Percentiles rank a stretch among this genome's conserved stretches.
Evolutionary conservation across 37 sponge, comb jelly and placozoan genomes (phyloP).

Genomic region (Beroe ovata): DNA sequence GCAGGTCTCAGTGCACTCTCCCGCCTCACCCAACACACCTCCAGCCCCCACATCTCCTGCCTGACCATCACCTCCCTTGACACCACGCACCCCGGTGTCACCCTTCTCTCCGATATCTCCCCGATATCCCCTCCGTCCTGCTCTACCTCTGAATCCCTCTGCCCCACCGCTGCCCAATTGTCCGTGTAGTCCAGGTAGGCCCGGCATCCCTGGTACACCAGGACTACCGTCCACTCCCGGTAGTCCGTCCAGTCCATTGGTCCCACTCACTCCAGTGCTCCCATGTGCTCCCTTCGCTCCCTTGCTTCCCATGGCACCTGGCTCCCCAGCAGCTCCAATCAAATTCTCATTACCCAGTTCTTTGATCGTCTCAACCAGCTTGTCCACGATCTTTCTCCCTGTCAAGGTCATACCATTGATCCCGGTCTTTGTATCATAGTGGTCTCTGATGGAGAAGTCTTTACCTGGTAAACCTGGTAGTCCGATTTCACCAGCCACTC

Average conservation of each 20-base stretch:
- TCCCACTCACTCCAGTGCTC: not conserved
- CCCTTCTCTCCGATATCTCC: constrained; percentile 11
- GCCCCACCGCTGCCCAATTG: not conserved
- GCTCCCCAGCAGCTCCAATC: not conserved
- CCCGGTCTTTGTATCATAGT: constrained; percentile 15
- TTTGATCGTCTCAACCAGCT: not conserved
- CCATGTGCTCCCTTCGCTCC: not conserved
- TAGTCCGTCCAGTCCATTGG: not conserved
- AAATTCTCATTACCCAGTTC: not conserved
- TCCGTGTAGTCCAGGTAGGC: constrained; percentile 3
- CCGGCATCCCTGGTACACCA: constrained; percentile 37
- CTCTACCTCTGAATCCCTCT: not conserved
- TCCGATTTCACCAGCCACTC: not conserved
- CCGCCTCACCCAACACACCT: constrained; percentile 29
- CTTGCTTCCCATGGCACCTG: not conserved
- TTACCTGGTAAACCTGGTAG: not conserved
- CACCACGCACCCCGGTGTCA: not conserved
- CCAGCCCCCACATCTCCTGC: not conserved
- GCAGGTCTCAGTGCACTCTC: constrained; percentile 14
- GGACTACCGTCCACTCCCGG: constrained; percentile 8
- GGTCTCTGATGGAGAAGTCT: not conserved
- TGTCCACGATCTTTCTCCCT: constrained; percentile 10
- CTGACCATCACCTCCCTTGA: not conserved
- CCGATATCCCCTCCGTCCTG: not conserved
- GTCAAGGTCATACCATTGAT: constrained; percentile 13